Conservation (phyloP, 2,888 invertebrate genomes). For the Osedax frankpressi region DNA sequence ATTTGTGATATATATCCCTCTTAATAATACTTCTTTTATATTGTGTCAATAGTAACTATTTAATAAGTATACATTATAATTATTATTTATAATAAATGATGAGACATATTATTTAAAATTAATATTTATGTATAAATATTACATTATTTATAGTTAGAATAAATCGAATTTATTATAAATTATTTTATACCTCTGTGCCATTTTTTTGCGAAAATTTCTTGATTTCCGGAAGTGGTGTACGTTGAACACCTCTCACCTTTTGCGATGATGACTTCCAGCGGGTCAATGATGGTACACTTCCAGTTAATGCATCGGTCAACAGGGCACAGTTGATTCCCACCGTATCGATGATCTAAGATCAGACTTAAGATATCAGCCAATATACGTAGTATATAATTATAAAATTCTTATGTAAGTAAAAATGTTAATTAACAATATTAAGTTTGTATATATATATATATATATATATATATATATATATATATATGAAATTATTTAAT, state of each 20-base stretch:
- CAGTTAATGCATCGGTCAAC: not conserved
- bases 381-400: too few species aligned
- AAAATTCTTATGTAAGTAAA: too few species aligned
- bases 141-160: not conserved
- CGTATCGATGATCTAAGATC: not conserved
- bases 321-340: not conserved
- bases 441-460: too few species aligned
- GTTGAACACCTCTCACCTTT: not conserved
- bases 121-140: not conserved
- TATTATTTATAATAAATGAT: not conserved
- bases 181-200: not conserved
- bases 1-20: too few species aligned
- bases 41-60: too few species aligned
- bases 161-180: not conserved
- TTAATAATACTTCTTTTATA: too few species aligned
- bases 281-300: not conserved
- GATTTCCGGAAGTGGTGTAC: not conserved
- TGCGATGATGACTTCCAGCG: not conserved
- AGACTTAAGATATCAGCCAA: too few species aligned
- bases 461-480: too few species aligned
- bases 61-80: not conserved
- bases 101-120: not conserved
- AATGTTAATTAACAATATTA: too few species aligned
- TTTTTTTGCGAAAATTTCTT: not conserved
- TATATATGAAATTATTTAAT: too few species aligned